These are phyloP conservation scores for Macropodus opercularis DNA, from an alignment of 2,797 vertebrate genomes.

Conservation along the genomic window DNA sequence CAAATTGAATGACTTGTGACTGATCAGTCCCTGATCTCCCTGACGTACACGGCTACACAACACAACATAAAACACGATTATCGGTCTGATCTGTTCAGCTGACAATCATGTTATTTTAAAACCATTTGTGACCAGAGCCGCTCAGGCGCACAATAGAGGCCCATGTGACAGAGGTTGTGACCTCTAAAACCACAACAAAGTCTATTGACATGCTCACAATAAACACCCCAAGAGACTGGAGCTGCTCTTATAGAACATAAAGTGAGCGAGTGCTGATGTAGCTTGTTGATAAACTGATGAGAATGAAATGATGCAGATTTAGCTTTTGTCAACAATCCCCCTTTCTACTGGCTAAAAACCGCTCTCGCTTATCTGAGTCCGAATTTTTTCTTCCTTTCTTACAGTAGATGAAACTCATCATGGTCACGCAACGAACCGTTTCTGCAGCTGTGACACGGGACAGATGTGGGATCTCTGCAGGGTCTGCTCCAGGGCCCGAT, in stretches of 20 bases:
- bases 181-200: conserved; percentile 64
- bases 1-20: background rate
- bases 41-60: conserved; percentile 27
- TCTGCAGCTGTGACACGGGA: conserved; percentile 13
- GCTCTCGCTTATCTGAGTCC: background rate
- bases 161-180: conserved; percentile 63
- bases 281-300: conserved; percentile 44
- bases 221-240: conserved; percentile 58
- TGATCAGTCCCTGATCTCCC: conserved; percentile 13
- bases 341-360: background rate
- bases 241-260: conserved; percentile 38
- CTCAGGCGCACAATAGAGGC: conserved; percentile 61
- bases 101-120: conserved; percentile 54
- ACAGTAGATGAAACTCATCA: background rate
- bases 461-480: conserved; percentile 15
- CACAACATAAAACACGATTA: conserved; percentile 44
- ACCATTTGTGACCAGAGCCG: conserved; percentile 40
- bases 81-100: conserved; percentile 42
- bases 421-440: background rate
- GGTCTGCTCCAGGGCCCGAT: background rate
- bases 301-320: conserved; percentile 24
- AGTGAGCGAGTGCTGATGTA: conserved; percentile 49
- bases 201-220: conserved; percentile 74
- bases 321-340: conserved; percentile 14
- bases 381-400: background rate